phyloP scores from a whole-genome alignment of 2,888 invertebrate species.

The Ischnura elegans region DNA sequence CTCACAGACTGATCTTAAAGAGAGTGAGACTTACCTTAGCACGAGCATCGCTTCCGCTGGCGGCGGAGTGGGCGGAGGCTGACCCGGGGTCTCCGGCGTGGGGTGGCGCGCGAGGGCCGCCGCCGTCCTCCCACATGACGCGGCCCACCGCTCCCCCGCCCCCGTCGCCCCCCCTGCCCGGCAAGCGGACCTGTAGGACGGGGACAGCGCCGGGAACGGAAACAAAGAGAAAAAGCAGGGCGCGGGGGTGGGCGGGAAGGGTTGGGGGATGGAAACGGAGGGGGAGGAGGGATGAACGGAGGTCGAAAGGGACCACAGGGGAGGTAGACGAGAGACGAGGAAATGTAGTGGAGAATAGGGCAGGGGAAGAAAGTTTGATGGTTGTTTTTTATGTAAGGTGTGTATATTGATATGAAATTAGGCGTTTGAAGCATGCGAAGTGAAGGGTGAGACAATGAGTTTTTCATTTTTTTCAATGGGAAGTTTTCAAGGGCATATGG shows the following conservation, averaged over 20 bases:
- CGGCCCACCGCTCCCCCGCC: constrained; percentile 56
- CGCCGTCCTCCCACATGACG: constrained; percentile 36
- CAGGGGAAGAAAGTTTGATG: background rate
- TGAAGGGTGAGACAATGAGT: too few species aligned
- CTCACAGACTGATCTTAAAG: too few species aligned
- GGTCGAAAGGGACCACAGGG: background rate
- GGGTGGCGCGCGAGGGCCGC: constrained; percentile 42
- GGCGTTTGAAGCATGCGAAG: too few species aligned
- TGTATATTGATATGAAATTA: too few species aligned
- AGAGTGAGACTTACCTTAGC: constrained; percentile 63
- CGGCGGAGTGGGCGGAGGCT: constrained; percentile 47
- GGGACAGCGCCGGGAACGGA: constrained; percentile 54
- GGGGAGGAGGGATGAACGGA: background rate
- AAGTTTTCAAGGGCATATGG: too few species aligned
- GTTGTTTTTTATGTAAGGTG: too few species aligned
- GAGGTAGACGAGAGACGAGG: background rate
- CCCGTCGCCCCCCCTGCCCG: constrained; percentile 62
- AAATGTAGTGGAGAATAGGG: background rate
- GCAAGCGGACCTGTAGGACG: constrained; percentile 53
- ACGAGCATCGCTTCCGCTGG: constrained; percentile 65
- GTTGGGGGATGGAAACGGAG: background rate
- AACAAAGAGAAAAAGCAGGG: constrained; percentile 5
- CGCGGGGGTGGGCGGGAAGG: background rate
- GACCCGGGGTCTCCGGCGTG: constrained; percentile 42
- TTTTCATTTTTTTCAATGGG: too few species aligned